Conservation (phyloP, 1,140 invertebrate genomes). For the Zeugodacus cucurbitae region DNA sequence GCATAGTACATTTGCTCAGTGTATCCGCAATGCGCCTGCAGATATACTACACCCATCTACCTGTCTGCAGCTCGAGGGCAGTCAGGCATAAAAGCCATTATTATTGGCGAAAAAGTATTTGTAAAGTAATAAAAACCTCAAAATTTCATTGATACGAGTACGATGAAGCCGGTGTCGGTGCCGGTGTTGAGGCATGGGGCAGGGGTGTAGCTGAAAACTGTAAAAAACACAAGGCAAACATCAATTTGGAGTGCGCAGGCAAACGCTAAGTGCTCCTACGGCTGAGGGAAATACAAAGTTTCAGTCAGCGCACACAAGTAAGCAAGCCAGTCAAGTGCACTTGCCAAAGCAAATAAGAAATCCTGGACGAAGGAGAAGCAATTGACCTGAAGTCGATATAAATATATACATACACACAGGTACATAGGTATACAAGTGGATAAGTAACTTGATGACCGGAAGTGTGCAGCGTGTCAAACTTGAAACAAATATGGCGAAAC, state of each 20-base stretch:
- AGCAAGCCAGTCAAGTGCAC: conserved; percentile 14
- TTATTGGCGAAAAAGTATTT: conserved; percentile 44
- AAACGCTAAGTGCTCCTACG: neutral
- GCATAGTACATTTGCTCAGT: neutral
- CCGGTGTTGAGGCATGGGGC: no score
- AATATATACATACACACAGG: neutral
- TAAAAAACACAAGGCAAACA: neutral
- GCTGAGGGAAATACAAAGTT: neutral
- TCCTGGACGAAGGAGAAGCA: neutral
- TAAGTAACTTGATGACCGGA: neutral
- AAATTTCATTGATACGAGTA: conserved; percentile 39
- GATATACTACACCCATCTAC: neutral
- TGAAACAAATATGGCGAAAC: conserved; percentile 5
- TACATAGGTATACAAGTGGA: neutral
- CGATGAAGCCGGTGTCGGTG: neutral
- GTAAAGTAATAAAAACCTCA: conserved; percentile 42
- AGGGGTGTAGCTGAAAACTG: neutral
- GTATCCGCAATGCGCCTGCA: neutral
- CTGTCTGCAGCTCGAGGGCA: neutral
- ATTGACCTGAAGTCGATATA: neutral
- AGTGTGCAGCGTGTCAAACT: conserved; percentile 19
- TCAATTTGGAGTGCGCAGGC: conserved; percentile 10
- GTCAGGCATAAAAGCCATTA: conserved; percentile 44
- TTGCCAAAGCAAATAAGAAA: conserved; percentile 17
- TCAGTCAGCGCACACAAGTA: neutral